Base-by-base conservation (phyloP, 2,797 vertebrate genomes). In the Fratercula arctica region DNA sequence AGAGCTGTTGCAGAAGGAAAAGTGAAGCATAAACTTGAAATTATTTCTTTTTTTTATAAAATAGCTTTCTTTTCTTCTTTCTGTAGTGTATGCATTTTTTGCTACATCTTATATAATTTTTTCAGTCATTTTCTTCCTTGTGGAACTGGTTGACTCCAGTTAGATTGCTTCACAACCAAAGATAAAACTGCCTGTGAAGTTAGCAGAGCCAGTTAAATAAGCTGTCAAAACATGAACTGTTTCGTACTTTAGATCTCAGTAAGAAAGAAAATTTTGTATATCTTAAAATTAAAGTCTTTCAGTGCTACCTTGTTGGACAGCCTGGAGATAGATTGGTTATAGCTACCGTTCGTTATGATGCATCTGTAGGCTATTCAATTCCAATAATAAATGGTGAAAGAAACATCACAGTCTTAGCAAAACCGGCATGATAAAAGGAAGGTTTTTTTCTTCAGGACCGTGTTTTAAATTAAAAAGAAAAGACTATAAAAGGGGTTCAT, bases 181-280 rank as follows among this genome's bases (percentile, higher is more conserved):
- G 90, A 92, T 67, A 85, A 96, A 95, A 53, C 37, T 56, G 64
- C 56, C 84, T 87, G 67, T 93, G 95, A 90, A 96, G 81, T 79
- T 75, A 87, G 89, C 43, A 94, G 74, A 93, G 63, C 80, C 72
- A 76, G 88, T 93, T 95, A 92, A 96, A 90, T 85, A 97, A 93
- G 73, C 78, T 94, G 95, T 95, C 87, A 95, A 83, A 95, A 89
- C 74, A 70, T 0, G 9, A 83, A 85, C 63, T 39, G 20, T 26
- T 92, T 81, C 87, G 59, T 92, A 67, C 84, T 93, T 96, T 45
- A 63, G 15, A 96, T 72, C 80, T 95, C 79, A 87, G 57, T 78
- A 61, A 79, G 59, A 70, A 82, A 90, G 69, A 57, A 77, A 90
- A 76, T 91, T 95, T 96, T 51, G 53, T 43, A 54, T 59, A 85